Evolutionary conservation across 2,113 vertebrate genomes (phyloP), one percentile per base, ranked within the genome.

Genomic region (Eonycteris spelaea): DNA sequence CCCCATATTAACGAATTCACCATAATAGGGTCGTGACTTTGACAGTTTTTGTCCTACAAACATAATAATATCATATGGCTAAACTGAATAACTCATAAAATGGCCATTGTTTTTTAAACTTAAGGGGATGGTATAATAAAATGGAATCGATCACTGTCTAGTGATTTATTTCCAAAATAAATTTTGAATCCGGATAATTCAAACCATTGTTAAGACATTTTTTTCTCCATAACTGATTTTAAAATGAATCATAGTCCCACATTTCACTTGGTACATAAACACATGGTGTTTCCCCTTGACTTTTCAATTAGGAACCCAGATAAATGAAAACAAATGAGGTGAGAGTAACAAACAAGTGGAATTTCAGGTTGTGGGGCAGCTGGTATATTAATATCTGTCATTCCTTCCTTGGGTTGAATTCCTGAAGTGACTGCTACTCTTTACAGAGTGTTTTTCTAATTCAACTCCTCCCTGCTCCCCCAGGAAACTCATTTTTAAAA

Each of bases 151-250:
- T 6, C 9, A 94, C 26, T 80, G 22, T 68, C 48, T 38, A 43
- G 16, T 82, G 40, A 88, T 5, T 40, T 84, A 30, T 55, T 77
- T 59, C 57, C 35, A 85, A 86, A 92, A 38, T 59, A 71, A 93
- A 86, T 12, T 68, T 35, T 35, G 89, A 71, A 79, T 75, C 4
- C 26, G 85, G 26, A 40, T 53, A 6, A 67, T 75, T 91, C 5
- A 89, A 77, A 22, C 4, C 21, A 38, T 43, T 73, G 33, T 74
- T 68, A 75, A 94, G 24, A 73, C 13, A 79, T 40, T 18, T 48
- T 48, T 84, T 88, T 78, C 14, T 84, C 33, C 3, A 33, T 87
- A 51, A 43, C 15, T 74, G 48, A 78, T 88, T 94, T 71, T 86
- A 65, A 61, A 18, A 3, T n/a, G 30, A 90, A 35, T 71, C 7